Evolutionary conservation across 2,797 vertebrate species (phyloP).

Genomic region (Cichlasoma orientale): DNA sequence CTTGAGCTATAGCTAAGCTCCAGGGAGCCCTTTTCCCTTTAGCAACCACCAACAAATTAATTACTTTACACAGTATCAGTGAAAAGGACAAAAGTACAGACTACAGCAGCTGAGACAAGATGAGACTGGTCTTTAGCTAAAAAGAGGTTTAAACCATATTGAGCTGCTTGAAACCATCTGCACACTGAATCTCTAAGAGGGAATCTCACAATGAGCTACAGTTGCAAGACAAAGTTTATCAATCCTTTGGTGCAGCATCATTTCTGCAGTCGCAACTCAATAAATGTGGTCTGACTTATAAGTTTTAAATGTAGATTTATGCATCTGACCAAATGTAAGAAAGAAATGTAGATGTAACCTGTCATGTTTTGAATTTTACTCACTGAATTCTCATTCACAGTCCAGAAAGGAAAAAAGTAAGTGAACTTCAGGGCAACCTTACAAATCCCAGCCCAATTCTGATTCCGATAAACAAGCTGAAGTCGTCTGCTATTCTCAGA

Average conservation of each 20-base stretch:
- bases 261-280: not conserved
- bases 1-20: conserved; percentile 46
- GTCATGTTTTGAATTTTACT: not conserved
- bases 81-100: conserved; percentile 39
- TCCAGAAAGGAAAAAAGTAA: not conserved
- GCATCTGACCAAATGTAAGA: not conserved
- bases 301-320: not conserved
- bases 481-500: not conserved
- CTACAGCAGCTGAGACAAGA: conserved; percentile 20
- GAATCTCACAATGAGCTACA: not conserved
- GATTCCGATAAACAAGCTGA: not conserved
- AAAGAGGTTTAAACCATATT: conserved; percentile 30
- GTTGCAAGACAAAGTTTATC: not conserved
- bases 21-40: conserved; percentile 32
- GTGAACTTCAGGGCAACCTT: not conserved
- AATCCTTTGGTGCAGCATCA: not conserved
- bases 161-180: conserved; percentile 23
- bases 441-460: not conserved
- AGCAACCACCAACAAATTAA: conserved; percentile 59
- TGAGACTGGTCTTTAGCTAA: conserved; percentile 28
- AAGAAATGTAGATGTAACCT: not conserved
- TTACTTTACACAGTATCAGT: conserved; percentile 39
- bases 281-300: not conserved
- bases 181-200: not conserved
- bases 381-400: not conserved